Evolutionary conservation across 2,113 vertebrate genomes (phyloP).

Genomic region (Gymnobelideus leadbeateri): DNA sequence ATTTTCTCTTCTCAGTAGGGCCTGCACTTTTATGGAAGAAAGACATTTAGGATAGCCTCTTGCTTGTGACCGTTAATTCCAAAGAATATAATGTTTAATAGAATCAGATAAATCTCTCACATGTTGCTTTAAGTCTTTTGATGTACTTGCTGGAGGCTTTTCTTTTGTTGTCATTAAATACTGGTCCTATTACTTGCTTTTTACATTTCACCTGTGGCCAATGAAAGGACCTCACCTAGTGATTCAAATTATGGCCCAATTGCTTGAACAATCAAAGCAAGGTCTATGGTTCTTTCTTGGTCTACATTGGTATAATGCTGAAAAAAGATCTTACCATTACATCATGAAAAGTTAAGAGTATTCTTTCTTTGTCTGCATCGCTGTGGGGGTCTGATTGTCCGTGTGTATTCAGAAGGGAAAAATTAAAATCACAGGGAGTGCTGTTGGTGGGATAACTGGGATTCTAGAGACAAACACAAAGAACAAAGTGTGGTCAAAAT

Average conservation of each 20-base stretch:
- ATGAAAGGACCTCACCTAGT: fast-evolving
- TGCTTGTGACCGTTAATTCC: background rate
- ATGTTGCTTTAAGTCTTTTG: background rate
- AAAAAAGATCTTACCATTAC: constrained; percentile 84
- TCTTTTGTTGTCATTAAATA: background rate
- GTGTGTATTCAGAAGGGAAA: constrained; percentile 5
- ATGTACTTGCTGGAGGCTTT: background rate
- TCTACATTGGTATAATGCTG: background rate
- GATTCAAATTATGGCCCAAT: background rate
- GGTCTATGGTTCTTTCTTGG: background rate
- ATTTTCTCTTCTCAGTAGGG: constrained; percentile 1
- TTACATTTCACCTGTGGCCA: background rate
- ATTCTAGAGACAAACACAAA: constrained; percentile 43
- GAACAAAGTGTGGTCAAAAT: background rate
- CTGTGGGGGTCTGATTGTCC: background rate
- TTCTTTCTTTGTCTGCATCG: constrained; percentile 78
- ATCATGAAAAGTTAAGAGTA: constrained; percentile 88
- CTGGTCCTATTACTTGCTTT: background rate
- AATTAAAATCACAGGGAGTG: background rate
- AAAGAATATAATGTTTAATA: background rate
- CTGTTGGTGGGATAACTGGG: constrained; percentile 19
- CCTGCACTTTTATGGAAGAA: background rate
- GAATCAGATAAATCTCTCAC: background rate
- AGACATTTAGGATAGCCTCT: background rate
- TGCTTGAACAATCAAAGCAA: background rate